Base-by-base conservation (phyloP, 1,140 invertebrate species). In the Helicoverpa armigera region DNA sequence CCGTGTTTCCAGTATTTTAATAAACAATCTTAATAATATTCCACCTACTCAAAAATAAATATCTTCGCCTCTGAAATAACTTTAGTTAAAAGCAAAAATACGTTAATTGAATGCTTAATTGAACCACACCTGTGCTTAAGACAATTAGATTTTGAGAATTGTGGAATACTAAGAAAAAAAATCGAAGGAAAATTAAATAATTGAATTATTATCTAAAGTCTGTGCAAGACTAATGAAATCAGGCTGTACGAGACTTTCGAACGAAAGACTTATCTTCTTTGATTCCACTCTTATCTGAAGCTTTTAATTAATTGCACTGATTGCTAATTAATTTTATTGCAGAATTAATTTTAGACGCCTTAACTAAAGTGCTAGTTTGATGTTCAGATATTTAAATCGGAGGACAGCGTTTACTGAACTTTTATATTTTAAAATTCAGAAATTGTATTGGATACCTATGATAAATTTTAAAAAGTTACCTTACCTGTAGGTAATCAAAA, bases 291-390 rank as follows among this genome's bases (percentile, higher is more conserved):
- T 48, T 7, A 50, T 48, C 43, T 50, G 2, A 18, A 67, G 13
- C 12, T 43, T 48, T 18, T 67, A 67, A 67, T 67, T 23, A 50
- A 67, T 67, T 67, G 35, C 16, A 67, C 63, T 67, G 16, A 67
- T 67, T 67, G 43, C 14, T 67, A 16, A 67, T 67, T 67, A 18
- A 16, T 67, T 67, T 50, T 16, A 48, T 2, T 67, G 61, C 16
- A n/a, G 16, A 58, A 23, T 23, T 58, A 43, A 43, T 43, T 43
- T 43, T 43, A 43, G 35, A 23, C 56, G 56, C 18, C 56, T 58
- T 58, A 9, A 9, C 5, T 43, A 9, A 43, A 43, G 35, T 43
- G 23, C 23, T 23, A 23, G 23, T 23, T 23, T 23, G 23, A 23
- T 23, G 35, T 43, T 43, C 35, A 43, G 35, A 43, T 43, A 9